Conservation (phyloP, 2,797 vertebrate genomes). For the Notoglanidium macrostoma region DNA sequence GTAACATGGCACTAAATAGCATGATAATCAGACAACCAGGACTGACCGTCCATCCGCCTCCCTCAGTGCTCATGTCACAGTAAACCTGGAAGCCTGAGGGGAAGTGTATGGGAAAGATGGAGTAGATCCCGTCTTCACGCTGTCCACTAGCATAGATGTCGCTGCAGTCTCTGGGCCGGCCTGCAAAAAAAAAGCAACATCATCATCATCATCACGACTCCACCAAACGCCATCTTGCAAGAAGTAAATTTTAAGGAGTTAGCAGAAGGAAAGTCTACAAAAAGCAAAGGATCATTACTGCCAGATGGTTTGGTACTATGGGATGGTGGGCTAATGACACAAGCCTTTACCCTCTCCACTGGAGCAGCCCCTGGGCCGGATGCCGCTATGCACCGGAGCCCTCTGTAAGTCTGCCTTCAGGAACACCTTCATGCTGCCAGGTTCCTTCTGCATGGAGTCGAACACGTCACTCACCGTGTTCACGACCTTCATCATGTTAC, state of each 20-base stretch:
- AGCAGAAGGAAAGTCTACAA: not conserved
- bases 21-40: not conserved
- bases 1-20: not conserved
- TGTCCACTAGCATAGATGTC: slow-evolving; percentile 81
- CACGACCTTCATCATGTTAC: slow-evolving; percentile 81
- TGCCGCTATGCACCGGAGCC: slow-evolving; percentile 64
- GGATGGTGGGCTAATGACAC: slow-evolving; percentile 39
- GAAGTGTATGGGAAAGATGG: slow-evolving; percentile 86
- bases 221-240: not conserved
- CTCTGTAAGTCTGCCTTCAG: slow-evolving; percentile 82
- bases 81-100: slow-evolving; percentile 89
- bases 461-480: slow-evolving; percentile 79
- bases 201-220: not conserved
- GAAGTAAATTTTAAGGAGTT: slow-evolving; percentile 1
- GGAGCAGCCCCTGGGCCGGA: slow-evolving; percentile 74
- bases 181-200: slow-evolving; percentile 62
- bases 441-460: slow-evolving; percentile 78
- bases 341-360: slow-evolving; percentile 65
- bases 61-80: slow-evolving; percentile 91
- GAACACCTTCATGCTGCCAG: slow-evolving; percentile 67
- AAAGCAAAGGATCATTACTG: slow-evolving; percentile 40
- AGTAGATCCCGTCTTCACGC: slow-evolving; percentile 86
- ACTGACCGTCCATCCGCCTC: slow-evolving; percentile 94
- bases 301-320: slow-evolving; percentile 21
- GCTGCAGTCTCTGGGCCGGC: slow-evolving; percentile 87